Evolutionary conservation across 2,888 invertebrate genomes (phyloP), one percentile per base, ranked within the genome.

Genomic region (Morpho helenor): DNA sequence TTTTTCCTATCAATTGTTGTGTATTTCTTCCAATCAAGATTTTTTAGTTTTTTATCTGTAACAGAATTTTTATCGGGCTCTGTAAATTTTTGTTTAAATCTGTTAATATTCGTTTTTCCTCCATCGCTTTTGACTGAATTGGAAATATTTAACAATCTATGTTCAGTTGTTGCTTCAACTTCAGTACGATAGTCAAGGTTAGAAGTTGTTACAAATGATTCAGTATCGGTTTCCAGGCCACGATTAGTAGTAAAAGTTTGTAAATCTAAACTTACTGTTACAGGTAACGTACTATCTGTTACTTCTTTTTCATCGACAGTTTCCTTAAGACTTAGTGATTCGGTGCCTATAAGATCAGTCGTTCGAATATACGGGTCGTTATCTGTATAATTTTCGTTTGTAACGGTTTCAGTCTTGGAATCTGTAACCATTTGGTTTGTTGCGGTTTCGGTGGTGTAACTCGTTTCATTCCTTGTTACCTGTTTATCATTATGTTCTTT

Each of bases 1-100:
- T 61, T 59, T 52, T 62, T 63, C 56, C 65, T 65, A 8, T 65
- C 60, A 47, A 65, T 66, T 0, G 63, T 71, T 47, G 71, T 76
- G 59, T 81, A 79, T 58, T 74, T 76, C 66, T 76, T 78, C 77
- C 76, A 70, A 39, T 64, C 58, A 8, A 76, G 72, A 39, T 65
- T 62, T 22, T 54, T 58, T 52, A 62, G 22, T 40, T 40, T 40
- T 7, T 7, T 41, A 7, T 40, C 8, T 46, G 43, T 43, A n/a
- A 44, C n/a, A 31, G 40, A 55, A 39, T 52, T 52, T 10, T 16
- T 46, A 49, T 52, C 49, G n/a, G 57, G 16, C 8, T 59, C 56
- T 9, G 41, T 9, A 22, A 40, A 46, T 10, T 22, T 8, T n/a
- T 40, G 52, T 46, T 53, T 46, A 16, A 7, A 39, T 46, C 8